These are phyloP conservation scores for Mungos mungo DNA, from an alignment of 2,113 vertebrate genomes.

Conservation along the genomic window DNA sequence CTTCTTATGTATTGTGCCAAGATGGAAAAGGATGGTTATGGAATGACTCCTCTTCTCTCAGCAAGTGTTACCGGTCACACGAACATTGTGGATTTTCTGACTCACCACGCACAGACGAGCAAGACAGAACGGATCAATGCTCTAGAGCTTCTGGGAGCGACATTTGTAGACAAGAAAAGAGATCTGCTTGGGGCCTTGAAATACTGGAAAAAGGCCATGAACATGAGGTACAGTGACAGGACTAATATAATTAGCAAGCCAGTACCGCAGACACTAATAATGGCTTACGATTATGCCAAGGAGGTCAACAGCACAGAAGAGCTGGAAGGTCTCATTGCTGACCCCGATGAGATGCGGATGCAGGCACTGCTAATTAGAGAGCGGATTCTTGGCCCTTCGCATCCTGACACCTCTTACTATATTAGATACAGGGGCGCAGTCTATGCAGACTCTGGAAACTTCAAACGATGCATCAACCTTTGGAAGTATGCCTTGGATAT, in stretches of 20 bases:
- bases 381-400: constrained; percentile 96
- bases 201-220: constrained; percentile 99
- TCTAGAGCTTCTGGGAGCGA: constrained; percentile 96
- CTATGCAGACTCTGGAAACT: constrained; percentile 98
- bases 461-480: constrained; percentile 97
- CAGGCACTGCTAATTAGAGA: constrained; percentile 97
- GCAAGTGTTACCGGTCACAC: constrained; percentile 98
- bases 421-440: constrained; percentile 98
- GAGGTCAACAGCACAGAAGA: constrained; percentile 95
- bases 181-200: constrained; percentile 97
- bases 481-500: constrained; percentile 99
- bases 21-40: constrained; percentile 98
- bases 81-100: constrained; percentile 98
- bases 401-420: constrained; percentile 99
- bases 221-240: constrained; percentile 93
- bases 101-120: constrained; percentile 92
- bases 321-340: constrained; percentile 96
- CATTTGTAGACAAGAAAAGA: constrained; percentile 98
- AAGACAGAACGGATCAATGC: constrained; percentile 94
- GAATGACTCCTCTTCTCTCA: constrained; percentile 98
- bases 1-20: constrained; percentile 96
- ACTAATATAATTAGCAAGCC: constrained; percentile 92
- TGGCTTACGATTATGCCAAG: constrained; percentile 97
- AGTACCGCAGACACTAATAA: constrained; percentile 93
- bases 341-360: constrained; percentile 99